phyloP scores from a whole-genome alignment of 2,113 vertebrate species.

The Seriola quinqueradiata region DNA sequence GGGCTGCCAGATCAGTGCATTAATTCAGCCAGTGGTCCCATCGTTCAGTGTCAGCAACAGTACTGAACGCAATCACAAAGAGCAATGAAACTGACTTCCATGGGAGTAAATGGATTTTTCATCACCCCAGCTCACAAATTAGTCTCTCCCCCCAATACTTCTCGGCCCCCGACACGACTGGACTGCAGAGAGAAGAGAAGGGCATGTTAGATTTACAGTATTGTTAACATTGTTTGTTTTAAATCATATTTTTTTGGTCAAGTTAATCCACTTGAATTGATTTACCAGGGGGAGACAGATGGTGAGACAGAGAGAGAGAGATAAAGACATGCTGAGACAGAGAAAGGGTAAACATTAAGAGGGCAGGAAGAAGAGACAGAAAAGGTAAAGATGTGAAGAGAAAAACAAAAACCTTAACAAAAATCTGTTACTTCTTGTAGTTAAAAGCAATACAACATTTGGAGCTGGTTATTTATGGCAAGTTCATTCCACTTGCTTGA shows the following conservation, averaged over 20 bases:
- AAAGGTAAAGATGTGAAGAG: not conserved
- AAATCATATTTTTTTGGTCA: not conserved
- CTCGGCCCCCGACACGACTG: not conserved
- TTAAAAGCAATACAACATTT: too few species aligned
- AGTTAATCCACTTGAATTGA: not conserved
- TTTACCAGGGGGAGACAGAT: not conserved
- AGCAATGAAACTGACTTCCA: conserved; percentile 33
- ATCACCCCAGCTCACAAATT: conserved; percentile 43
- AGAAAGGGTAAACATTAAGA: not conserved
- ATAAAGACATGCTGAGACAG: not conserved
- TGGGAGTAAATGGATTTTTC: conserved; percentile 50
- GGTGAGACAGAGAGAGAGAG: not conserved
- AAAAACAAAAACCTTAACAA: too few species aligned
- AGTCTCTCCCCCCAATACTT: not conserved
- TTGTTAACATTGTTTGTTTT: not conserved
- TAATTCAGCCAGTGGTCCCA: conserved; percentile 7
- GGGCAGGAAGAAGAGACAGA: not conserved
- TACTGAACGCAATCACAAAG: not conserved
- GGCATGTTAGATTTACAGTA: not conserved
- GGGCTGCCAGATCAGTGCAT: conserved; percentile 15
- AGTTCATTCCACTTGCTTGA: too few species aligned
- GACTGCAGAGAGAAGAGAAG: conserved; percentile 7
- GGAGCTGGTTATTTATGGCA: too few species aligned
- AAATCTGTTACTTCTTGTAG: too few species aligned
- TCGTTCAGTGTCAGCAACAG: conserved; percentile 41